These are phyloP conservation scores for Notodonta dromedarius DNA, from an alignment of 2,888 invertebrate genomes.

Conservation along the genomic window DNA sequence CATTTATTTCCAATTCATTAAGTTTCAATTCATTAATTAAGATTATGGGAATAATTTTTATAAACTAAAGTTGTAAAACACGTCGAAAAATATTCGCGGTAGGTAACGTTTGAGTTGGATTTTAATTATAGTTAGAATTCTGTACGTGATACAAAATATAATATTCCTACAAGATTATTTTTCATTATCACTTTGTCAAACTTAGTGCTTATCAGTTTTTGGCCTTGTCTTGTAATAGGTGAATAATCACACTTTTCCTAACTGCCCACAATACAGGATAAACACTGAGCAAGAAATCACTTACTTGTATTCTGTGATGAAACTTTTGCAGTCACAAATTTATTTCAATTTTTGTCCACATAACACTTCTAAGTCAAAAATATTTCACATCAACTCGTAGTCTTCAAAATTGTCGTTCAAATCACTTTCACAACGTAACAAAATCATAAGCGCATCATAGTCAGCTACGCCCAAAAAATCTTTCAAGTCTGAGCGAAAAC, in stretches of 20 bases:
- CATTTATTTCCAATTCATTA: not conserved
- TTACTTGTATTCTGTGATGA: constrained; percentile 54
- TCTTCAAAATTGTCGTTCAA: constrained; percentile 45
- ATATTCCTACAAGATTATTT: constrained; percentile 15
- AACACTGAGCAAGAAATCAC: constrained; percentile 42
- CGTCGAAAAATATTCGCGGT: too few species aligned
- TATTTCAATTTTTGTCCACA: constrained; percentile 58
- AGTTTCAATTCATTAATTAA: not conserved
- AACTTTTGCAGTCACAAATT: constrained; percentile 50
- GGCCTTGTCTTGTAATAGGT: not conserved
- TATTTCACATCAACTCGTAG: constrained; percentile 54
- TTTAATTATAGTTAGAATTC: not conserved
- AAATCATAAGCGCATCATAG: constrained; percentile 62
- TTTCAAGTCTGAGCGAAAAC: constrained; percentile 65
- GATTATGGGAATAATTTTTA: not conserved
- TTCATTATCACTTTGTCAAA: not conserved
- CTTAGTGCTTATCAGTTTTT: too few species aligned
- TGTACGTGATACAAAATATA: not conserved
- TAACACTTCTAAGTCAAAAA: constrained; percentile 59
- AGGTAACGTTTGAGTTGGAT: not conserved
- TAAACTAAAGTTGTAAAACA: not conserved
- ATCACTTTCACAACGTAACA: constrained; percentile 58
- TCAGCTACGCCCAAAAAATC: constrained; percentile 69
- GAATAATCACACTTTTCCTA: constrained; percentile 28
- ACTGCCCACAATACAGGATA: constrained; percentile 20